These are phyloP conservation scores for Subacronicta megacephala DNA, from an alignment of 2,888 invertebrate species.

Conservation along the genomic window DNA sequence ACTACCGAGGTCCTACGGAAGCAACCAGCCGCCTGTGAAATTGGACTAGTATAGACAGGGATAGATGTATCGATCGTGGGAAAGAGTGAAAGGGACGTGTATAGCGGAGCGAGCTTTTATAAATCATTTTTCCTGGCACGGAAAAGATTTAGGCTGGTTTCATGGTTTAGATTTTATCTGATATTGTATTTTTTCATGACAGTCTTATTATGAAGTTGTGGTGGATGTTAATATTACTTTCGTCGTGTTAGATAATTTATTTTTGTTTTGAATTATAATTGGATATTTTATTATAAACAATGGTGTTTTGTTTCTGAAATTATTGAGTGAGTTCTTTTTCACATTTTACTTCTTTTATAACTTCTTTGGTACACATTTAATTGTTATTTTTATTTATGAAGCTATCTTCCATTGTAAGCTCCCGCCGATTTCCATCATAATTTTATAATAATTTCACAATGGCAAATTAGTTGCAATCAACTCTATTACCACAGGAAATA, in stretches of 20 bases:
- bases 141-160: conserved; percentile 73
- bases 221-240: neutral
- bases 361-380: too few relatives aligned
- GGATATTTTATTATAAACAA: too few relatives aligned
- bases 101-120: conserved; percentile 78
- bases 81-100: conserved; percentile 65
- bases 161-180: conserved; percentile 48
- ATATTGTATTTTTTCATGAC: conserved; percentile 5
- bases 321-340: too few relatives aligned
- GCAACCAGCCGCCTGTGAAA: conserved; percentile 87
- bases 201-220: conserved; percentile 1
- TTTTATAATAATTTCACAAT: too few relatives aligned
- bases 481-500: too few relatives aligned
- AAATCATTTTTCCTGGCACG: conserved; percentile 88
- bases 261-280: too few relatives aligned
- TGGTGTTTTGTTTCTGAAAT: too few relatives aligned
- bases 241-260: neutral
- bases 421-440: too few relatives aligned
- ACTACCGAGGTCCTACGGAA: conserved; percentile 79
- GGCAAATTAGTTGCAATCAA: too few relatives aligned
- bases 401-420: too few relatives aligned
- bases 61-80: conserved; percentile 53
- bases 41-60: conserved; percentile 82
- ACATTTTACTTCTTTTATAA: too few relatives aligned
- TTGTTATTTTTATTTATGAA: too few relatives aligned